Percentiles rank a stretch among this genome's conserved stretches.
phyloP scores from a whole-genome alignment of 2,113 vertebrate genomes.

The Chaenocephalus aceratus region DNA sequence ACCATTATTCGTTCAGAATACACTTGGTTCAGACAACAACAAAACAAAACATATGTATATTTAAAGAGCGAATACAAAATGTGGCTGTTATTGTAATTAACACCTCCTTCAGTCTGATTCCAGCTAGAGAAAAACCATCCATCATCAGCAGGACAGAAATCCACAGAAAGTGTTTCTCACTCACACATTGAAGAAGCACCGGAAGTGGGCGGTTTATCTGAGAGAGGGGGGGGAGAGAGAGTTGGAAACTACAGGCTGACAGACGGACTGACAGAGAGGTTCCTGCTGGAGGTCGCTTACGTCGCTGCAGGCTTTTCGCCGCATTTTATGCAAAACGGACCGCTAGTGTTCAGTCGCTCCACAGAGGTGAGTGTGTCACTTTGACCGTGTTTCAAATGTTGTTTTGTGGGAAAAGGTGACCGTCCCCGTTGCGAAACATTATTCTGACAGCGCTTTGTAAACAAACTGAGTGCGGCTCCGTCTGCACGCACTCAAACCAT shows the following conservation, averaged over 20 bases:
- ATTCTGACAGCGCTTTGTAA: slow-evolving; percentile 76
- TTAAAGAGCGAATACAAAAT: too few relatives aligned
- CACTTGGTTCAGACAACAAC: too few relatives aligned
- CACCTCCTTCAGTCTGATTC: not conserved
- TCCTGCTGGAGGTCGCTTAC: slow-evolving; percentile 53
- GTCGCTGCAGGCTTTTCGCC: slow-evolving; percentile 60
- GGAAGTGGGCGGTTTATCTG: slow-evolving; percentile 80
- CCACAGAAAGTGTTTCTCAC: slow-evolving; percentile 25
- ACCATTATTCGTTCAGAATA: too few relatives aligned
- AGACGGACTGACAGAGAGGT: slow-evolving; percentile 43
- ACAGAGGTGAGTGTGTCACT: slow-evolving; percentile 67
- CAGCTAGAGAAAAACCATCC: slow-evolving; percentile 2
- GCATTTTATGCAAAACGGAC: slow-evolving; percentile 72
- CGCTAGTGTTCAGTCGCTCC: slow-evolving; percentile 45
- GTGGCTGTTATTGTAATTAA: too few relatives aligned
- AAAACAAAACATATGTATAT: too few relatives aligned
- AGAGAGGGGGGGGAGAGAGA: slow-evolving; percentile 12
- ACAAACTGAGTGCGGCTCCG: slow-evolving; percentile 67
- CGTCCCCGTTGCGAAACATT: slow-evolving; percentile 66
- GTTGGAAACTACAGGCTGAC: slow-evolving; percentile 58
- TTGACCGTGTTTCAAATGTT: not conserved
- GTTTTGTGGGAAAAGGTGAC: not conserved
- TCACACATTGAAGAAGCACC: slow-evolving; percentile 52
- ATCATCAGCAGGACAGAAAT: slow-evolving; percentile 10
- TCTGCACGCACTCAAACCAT: not conserved